Conservation (phyloP, 2,888 invertebrate genomes). For the Eupithecia vulgata region DNA sequence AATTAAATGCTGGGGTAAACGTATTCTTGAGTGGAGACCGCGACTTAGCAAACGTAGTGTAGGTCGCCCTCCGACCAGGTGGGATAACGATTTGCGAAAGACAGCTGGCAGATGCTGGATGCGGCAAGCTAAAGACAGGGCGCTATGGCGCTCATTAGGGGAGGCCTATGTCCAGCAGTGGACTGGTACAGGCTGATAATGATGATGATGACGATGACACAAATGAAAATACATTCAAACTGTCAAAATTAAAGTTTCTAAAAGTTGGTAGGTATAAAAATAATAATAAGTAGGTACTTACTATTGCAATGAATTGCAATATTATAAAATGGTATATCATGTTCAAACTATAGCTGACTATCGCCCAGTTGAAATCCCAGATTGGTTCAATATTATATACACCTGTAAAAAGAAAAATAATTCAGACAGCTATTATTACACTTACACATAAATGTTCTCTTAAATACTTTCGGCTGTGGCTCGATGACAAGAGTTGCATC, state of each 20-base stretch:
- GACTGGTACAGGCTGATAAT: too few species aligned
- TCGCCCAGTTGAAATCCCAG: constrained; percentile 90
- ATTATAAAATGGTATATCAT: constrained; percentile 93
- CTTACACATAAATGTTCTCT: background rate
- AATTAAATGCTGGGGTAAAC: too few species aligned
- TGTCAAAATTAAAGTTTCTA: background rate
- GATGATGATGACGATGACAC: too few species aligned
- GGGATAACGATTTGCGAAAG: too few species aligned
- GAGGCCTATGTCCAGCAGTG: too few species aligned
- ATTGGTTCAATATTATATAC: constrained; percentile 91
- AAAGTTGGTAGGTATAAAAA: background rate
- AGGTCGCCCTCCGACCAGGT: too few species aligned
- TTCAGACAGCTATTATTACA: background rate
- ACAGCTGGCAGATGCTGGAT: too few species aligned
- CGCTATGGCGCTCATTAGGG: too few species aligned
- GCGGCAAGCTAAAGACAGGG: too few species aligned
- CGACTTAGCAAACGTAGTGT: too few species aligned
- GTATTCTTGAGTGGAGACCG: too few species aligned
- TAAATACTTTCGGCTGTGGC: background rate
- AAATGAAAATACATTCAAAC: background rate
- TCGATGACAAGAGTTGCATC: background rate
- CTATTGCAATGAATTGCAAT: constrained; percentile 87
- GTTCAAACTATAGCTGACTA: constrained; percentile 90
- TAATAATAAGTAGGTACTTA: constrained; percentile 65
- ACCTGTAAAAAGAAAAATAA: constrained; percentile 84